A percentile compares a stretch with the other conserved stretches of the same genome.
Evolutionary conservation across 2,113 vertebrate genomes (phyloP).

Genomic region (Ardeotis arabs): DNA sequence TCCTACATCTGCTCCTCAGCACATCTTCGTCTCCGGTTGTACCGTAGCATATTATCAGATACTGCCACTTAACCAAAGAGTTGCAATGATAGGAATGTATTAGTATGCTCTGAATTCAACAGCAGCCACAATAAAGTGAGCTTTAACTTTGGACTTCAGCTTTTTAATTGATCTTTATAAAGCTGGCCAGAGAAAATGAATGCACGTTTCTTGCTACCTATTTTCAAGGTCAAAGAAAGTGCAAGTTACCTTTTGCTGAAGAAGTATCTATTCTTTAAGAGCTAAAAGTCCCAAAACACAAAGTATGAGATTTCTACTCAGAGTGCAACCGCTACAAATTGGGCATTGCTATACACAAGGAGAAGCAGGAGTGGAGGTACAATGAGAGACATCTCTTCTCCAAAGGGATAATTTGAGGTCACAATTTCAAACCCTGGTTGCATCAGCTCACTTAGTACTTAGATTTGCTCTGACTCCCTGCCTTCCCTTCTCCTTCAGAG

Average conservation of each 20-base stretch:
- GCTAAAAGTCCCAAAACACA: background rate
- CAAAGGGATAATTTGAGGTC: background rate
- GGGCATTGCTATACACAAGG: background rate
- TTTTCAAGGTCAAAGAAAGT: background rate
- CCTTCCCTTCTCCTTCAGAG: background rate
- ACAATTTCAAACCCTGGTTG: background rate
- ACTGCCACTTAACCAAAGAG: background rate
- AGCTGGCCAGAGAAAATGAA: background rate
- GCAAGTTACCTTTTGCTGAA: background rate
- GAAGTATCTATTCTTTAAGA: background rate
- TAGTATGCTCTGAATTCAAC: background rate
- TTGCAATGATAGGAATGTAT: background rate
- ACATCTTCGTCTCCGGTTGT: background rate
- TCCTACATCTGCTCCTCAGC: background rate
- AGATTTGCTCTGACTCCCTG: background rate
- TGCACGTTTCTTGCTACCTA: background rate
- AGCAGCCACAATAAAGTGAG: background rate
- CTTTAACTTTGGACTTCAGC: background rate
- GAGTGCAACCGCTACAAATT: background rate
- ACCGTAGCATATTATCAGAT: fast-evolving
- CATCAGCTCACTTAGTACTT: background rate
- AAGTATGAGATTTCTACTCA: background rate
- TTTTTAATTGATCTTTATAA: background rate
- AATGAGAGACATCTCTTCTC: background rate
- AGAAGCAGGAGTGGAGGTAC: background rate